Evolutionary conservation across 1,140 invertebrate genomes (phyloP), one percentile per base, ranked within the genome.

Genomic region (Cheumatopsyche charites): DNA sequence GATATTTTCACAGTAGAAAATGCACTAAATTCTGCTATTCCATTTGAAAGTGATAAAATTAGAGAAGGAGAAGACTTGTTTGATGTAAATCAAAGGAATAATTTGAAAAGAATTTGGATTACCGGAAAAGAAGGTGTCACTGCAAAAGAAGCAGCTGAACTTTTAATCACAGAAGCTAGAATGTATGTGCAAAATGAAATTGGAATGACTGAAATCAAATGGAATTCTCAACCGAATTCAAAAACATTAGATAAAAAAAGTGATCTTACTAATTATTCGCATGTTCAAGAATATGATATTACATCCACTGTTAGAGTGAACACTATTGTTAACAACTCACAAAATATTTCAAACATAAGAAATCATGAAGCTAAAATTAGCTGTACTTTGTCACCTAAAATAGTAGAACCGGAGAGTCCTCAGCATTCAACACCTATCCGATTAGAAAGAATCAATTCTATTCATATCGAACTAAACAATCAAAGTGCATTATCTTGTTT

Each of bases 41-140:
- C 95, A 25, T 98, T 97, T 83, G 88, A 93, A 81, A 94, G 91
- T 78, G 88, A 87, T 52, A 94, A 92, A 81, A 87, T 88, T 77
- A 82, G 87, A 65, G 90, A 92, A 12, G 88, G 87, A 52, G 92
- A 94, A 78, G 87, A 89, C 68, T 86, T 87, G 45, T 83, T 85
- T 73, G 91, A 94, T 72, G 82, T 87, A 12, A 84, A 86, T 52
- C 86, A 91, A 78, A 86, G 91, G 67, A 89, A 88, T 77, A 87
- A 88, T 80, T 86, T 88, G 62, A 87, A 88, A 78, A 88, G 87
- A 77, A 86, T 97, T 70, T 97, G 92, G 86, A 89, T 98, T 21
- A 93, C 90, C 0, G 95, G 94, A 13, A 89, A 88, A 80, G 87
- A 90, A 78, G 92, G 90, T 19, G 83, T 97, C 68, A 94, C 93